Evolutionary conservation across 1,140 invertebrate genomes (phyloP).

Genomic region (Brachionus manjavacas): DNA sequence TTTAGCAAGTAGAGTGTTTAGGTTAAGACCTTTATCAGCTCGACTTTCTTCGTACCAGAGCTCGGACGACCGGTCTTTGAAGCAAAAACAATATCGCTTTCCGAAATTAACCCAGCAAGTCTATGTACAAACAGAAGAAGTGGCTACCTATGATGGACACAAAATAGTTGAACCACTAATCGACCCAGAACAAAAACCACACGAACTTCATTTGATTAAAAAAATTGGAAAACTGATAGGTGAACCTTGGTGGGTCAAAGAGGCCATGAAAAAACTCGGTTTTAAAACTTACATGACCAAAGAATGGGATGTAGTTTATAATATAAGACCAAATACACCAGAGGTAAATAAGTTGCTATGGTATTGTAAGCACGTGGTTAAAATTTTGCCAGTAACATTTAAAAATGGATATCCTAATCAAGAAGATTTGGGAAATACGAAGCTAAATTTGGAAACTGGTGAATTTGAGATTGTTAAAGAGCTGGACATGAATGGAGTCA

Average conservation of each 20-base stretch:
- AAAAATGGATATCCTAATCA: not conserved
- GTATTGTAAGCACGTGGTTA: slow-evolving; percentile 38
- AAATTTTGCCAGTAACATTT: slow-evolving; percentile 22
- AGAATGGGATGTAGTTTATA: slow-evolving; percentile 8
- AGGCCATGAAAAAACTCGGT: slow-evolving; percentile 30
- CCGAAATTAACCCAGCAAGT: slow-evolving; percentile 37
- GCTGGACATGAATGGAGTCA: not conserved
- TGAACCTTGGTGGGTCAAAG: slow-evolving; percentile 37
- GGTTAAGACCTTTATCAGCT: not conserved
- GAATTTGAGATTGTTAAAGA: slow-evolving; percentile 30
- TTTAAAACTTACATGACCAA: slow-evolving; percentile 1
- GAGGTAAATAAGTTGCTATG: slow-evolving; percentile 24
- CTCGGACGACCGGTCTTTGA: not conserved
- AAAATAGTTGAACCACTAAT: slow-evolving; percentile 35
- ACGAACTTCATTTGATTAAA: slow-evolving; percentile 34
- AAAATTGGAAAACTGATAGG: not conserved
- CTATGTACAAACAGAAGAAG: slow-evolving; percentile 24
- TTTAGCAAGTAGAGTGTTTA: not conserved
- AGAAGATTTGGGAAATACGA: slow-evolving; percentile 27
- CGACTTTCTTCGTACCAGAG: not conserved
- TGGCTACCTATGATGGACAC: not conserved
- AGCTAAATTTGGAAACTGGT: slow-evolving; percentile 24
- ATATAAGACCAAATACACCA: slow-evolving; percentile 27
- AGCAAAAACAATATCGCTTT: slow-evolving; percentile 20
- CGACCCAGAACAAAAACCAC: not conserved